These are phyloP conservation scores for Anarsia innoxiella DNA, from an alignment of 2,888 invertebrate genomes.

Conservation along the genomic window DNA sequence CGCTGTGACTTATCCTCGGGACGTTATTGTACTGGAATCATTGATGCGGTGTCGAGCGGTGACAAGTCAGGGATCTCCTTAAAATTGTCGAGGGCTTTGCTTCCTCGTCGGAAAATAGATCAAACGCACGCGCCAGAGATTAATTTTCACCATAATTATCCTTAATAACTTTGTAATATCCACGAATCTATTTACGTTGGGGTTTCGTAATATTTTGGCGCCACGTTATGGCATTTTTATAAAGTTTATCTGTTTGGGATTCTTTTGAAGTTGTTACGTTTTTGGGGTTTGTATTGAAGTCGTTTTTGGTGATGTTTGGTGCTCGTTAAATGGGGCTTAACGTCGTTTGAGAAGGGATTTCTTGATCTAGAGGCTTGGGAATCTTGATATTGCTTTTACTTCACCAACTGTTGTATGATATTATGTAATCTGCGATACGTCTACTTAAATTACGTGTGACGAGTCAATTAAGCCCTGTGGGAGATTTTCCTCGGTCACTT, in stretches of 20 bases:
- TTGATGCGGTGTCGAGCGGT: too few species aligned
- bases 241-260: constrained; percentile 5
- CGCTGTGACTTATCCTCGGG: neutral
- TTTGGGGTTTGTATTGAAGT: constrained; percentile 6
- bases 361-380: too few species aligned
- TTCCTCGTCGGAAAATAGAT: constrained; percentile 57
- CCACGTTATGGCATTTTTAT: constrained; percentile 21
- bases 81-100: constrained; percentile 30
- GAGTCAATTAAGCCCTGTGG: too few species aligned
- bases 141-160: constrained; percentile 50
- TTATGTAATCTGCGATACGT: too few species aligned
- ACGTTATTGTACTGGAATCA: neutral
- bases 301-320: constrained; percentile 4
- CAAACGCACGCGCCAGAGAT: constrained; percentile 42
- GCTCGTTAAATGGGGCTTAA: too few species aligned
- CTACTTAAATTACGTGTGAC: too few species aligned
- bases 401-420: too few species aligned
- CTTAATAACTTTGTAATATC: constrained; percentile 31
- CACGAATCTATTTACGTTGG: constrained; percentile 18
- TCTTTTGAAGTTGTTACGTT: constrained; percentile 21
- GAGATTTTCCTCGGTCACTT: too few species aligned
- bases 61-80: too few species aligned
- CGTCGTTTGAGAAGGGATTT: too few species aligned
- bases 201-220: constrained; percentile 31
- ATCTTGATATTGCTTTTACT: too few species aligned